Conservation (phyloP, 2,113 vertebrate species). For the Ahaetulla prasina region DNA sequence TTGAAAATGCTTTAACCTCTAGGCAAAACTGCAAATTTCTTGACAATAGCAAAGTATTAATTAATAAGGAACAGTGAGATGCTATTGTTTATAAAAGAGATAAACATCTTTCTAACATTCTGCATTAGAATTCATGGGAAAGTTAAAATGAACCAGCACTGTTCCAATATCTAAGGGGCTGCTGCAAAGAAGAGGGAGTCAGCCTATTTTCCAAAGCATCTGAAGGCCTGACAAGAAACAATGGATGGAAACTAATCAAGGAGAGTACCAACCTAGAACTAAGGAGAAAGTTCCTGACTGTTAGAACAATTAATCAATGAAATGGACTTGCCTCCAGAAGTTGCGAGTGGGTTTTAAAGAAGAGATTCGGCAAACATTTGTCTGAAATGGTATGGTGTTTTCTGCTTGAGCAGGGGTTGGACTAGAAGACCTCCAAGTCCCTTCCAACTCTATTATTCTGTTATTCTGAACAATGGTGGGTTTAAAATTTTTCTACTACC, state of each 20-base stretch:
- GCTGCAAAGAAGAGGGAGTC: background rate
- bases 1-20: background rate
- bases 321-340: too few relatives aligned
- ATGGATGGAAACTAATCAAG: too few relatives aligned
- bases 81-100: background rate
- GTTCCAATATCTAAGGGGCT: background rate
- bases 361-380: background rate
- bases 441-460: background rate
- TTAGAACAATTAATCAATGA: background rate
- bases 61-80: background rate
- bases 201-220: too few relatives aligned
- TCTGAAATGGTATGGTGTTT: background rate
- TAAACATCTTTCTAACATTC: background rate
- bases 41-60: background rate
- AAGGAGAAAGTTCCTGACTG: too few relatives aligned
- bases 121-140: background rate
- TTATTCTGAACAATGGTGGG: too few relatives aligned
- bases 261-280: too few relatives aligned
- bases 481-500: too few relatives aligned
- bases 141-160: background rate
- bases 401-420: background rate
- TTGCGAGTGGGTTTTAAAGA: background rate
- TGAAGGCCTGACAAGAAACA: too few relatives aligned
- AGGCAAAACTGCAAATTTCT: background rate
- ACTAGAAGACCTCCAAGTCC: background rate